Base-by-base conservation (phyloP, 2,797 vertebrate genomes). In the Ctenochaetus hawaiiensis region DNA sequence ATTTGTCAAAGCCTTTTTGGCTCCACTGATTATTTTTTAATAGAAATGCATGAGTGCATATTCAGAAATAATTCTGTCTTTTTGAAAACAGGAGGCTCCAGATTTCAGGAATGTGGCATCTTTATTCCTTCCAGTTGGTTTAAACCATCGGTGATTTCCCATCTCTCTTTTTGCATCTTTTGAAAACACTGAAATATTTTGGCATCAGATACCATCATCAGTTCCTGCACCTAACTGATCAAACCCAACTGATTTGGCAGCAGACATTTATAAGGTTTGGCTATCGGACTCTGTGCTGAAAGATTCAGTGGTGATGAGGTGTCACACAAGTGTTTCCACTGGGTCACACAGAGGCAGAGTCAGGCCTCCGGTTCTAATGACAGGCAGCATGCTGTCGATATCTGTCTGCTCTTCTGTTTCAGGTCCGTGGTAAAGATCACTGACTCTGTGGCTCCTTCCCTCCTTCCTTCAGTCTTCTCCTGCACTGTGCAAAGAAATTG, bases 401-500 rank as follows among this genome's bases (percentile, higher is more conserved):
- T 80, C 41, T 70, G 64, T 77, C 77, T 78, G 74, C 71, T 79
- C 85, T 81, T 86, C 77, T 89, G 82, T 92, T 88, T 82, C 72
- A 82, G 84, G 81, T 68, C 80, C 77, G 82, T 69, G 83, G 80
- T 85, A 85, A 85, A 88, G 88, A 90, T 89, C 86, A 82, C 72
- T 89, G 89, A 88, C 90, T 84, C 85, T 47, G 22, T 76, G 78
- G 87, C 73, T 73, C 69, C 70, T 66, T 81, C 73, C 60, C 34
- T 65, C 82, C 75, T 53, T 82, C 85, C 79, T 78, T 77, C 78
- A 77, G 77, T 72, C 82, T 82, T 88, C 60, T 83, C 62, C 77
- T 77, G 67, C 77, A 14, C 81, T 68, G 73, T 84, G 87, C 83
- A 87, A 83, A 89, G 91, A 91, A 92, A 94, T 89, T 91, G 84